Evolutionary conservation across 2,113 vertebrate species (phyloP).

Genomic region (Montifringilla adamsi): DNA sequence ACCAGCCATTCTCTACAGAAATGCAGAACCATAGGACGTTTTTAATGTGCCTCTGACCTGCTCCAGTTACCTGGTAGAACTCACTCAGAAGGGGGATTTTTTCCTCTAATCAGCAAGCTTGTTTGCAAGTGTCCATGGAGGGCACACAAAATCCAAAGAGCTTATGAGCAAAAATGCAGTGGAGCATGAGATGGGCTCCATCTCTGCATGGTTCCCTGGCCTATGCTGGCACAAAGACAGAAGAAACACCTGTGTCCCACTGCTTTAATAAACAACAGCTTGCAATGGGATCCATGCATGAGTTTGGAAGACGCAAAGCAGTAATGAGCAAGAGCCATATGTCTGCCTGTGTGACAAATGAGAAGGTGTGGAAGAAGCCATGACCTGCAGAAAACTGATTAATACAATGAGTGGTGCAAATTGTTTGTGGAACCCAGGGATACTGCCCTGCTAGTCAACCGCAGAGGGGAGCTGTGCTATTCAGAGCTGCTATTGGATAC

Average conservation of each 20-base stretch:
- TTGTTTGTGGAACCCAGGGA: not conserved
- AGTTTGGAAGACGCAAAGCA: constrained; percentile 12
- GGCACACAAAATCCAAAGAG: not conserved
- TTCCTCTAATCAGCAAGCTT: not conserved
- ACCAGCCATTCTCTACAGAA: not conserved
- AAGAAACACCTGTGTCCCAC: constrained; percentile 9
- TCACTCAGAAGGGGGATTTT: not conserved
- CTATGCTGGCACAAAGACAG: not conserved
- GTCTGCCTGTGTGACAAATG: not conserved
- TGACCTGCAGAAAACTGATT: not conserved
- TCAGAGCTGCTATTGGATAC: not conserved
- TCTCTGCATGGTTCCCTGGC: not conserved
- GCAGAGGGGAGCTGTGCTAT: not conserved
- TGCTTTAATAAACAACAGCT: constrained; percentile 34
- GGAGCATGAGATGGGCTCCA: not conserved
- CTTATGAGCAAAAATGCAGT: not conserved
- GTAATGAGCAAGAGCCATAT: constrained; percentile 29
- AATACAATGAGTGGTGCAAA: not conserved
- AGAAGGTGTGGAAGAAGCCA: constrained; percentile 16
- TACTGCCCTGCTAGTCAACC: not conserved
- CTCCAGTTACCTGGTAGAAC: not conserved
- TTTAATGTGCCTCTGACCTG: not conserved
- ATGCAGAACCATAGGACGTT: not conserved
- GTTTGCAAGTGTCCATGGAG: not conserved
- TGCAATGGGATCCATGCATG: not conserved